Conservation (phyloP, 37 sponge, comb jelly and placozoan species). For the Aphrocallistes beatrix region DNA sequence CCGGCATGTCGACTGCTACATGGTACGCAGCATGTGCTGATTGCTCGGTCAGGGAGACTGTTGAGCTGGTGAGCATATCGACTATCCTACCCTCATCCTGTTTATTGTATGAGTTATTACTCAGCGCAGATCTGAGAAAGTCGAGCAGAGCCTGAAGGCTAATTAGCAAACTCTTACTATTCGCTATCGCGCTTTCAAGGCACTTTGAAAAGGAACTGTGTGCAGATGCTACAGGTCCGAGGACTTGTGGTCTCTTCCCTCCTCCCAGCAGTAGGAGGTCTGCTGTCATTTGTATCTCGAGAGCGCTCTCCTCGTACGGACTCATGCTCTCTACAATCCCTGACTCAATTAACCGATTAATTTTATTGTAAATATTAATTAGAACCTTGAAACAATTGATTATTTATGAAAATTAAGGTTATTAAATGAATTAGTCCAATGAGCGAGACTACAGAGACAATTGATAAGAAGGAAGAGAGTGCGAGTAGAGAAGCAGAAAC, state of each 20-base stretch:
- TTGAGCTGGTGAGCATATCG: background rate
- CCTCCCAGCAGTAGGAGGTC: constrained; percentile 1
- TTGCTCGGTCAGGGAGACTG: background rate
- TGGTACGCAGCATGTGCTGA: constrained; percentile 1
- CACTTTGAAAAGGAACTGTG: background rate
- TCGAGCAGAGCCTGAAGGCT: background rate
- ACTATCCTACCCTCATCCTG: background rate
- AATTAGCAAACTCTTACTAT: background rate
- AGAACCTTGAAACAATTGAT: too few species aligned
- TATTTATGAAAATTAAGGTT: too few species aligned
- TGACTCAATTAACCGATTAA: too few species aligned
- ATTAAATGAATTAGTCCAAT: too few species aligned
- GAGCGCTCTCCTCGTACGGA: background rate
- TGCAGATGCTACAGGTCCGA: background rate
- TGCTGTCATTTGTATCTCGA: background rate
- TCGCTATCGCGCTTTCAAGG: background rate
- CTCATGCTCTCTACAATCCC: too few species aligned
- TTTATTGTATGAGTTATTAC: background rate
- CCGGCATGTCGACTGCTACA: background rate
- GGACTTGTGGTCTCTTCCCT: background rate
- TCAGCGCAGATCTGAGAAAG: background rate
- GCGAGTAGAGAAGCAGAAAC: too few species aligned
- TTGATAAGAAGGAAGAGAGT: too few species aligned
- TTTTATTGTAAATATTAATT: too few species aligned
- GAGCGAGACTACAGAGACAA: too few species aligned